Base-by-base conservation (phyloP, 2,113 vertebrate genomes). In the Herpetotheres cachinnans region DNA sequence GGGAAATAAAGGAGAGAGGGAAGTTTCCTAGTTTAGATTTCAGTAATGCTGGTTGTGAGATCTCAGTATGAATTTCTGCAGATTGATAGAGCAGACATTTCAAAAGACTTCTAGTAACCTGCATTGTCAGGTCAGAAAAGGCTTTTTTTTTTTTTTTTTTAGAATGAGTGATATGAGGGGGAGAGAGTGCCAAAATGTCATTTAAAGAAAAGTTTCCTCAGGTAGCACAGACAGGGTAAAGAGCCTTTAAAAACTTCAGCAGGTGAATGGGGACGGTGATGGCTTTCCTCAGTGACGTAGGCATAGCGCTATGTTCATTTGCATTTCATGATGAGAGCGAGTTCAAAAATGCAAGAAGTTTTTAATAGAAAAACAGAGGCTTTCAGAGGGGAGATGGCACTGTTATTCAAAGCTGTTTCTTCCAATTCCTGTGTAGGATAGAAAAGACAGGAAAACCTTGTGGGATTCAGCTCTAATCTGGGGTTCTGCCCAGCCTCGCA, bases 1-100 rank as follows among this genome's bases (percentile, higher is more conserved):
- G 21, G 20, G 40, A 82, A 92, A 82, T 82, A 97, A 96, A 96
- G 85, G 56, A 83, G 62, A 76, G 76, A 42, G 72, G 61, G 44
- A 87, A 87, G 40, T 52, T 86, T 82, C 49, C 10, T 29, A 21
- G 80, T 79, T 84, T 18, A 65, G 49, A 18, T 87, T 87, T 87
- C 77, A 58, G 54, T 81, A 67, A 62, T 55, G 42, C 55, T 86
- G 47, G 32, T 69, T 89, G 56, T 82, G 82, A 92, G 66, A 77
- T 52, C 62, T 92, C 10, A 0, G 49, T 69, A 7, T 73, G 78
- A 90, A 73, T 86, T 87, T 70, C 54, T 91, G 54, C 54, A 76
- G 66, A 49, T 26, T 81, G 56, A 22, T 40, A n/a, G 49, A 95
- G 65, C 44, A 91, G 89, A 8, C 44, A 17, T 42, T 58, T 91